phyloP scores from a whole-genome alignment of 2,888 invertebrate species.

The Agrochola lota region DNA sequence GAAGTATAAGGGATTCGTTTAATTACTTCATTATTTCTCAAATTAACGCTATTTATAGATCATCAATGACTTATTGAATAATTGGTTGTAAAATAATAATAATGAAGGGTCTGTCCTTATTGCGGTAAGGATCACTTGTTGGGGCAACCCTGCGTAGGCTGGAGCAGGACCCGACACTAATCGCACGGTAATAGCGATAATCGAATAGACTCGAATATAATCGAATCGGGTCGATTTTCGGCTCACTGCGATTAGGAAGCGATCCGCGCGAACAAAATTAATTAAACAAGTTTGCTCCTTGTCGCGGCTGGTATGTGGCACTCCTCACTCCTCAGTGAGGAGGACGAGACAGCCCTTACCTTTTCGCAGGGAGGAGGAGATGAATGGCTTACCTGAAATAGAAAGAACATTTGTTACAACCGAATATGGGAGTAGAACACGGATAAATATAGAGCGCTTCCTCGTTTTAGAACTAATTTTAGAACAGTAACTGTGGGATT shows the following conservation, averaged over 20 bases:
- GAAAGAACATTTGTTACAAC: conserved; percentile 26
- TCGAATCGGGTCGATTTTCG: conserved; percentile 62
- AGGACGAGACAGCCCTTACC: conserved; percentile 11
- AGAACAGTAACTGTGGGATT: neutral
- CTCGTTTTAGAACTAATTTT: neutral
- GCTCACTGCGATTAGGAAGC: conserved; percentile 55
- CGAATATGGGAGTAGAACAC: neutral
- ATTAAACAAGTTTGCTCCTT: conserved; percentile 51
- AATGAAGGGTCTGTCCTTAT: neutral
- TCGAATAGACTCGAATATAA: conserved; percentile 61
- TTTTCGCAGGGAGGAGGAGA: neutral
- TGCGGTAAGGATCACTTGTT: neutral
- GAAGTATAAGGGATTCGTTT: neutral
- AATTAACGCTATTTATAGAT: neutral
- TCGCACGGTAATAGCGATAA: conserved; percentile 57
- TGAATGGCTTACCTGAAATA: conserved; percentile 52
- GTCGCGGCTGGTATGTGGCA: conserved; percentile 12
- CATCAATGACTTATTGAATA: neutral
- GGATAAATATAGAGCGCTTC: too few species aligned
- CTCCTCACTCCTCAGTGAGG: neutral
- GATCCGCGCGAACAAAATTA: conserved; percentile 50
- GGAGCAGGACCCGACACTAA: conserved; percentile 40
- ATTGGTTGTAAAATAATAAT: too few species aligned
- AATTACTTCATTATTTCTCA: neutral
- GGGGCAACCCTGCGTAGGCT: conserved; percentile 39